These are phyloP conservation scores for Arenaria interpres DNA, from an alignment of 2,113 vertebrate species.

Conservation along the genomic window DNA sequence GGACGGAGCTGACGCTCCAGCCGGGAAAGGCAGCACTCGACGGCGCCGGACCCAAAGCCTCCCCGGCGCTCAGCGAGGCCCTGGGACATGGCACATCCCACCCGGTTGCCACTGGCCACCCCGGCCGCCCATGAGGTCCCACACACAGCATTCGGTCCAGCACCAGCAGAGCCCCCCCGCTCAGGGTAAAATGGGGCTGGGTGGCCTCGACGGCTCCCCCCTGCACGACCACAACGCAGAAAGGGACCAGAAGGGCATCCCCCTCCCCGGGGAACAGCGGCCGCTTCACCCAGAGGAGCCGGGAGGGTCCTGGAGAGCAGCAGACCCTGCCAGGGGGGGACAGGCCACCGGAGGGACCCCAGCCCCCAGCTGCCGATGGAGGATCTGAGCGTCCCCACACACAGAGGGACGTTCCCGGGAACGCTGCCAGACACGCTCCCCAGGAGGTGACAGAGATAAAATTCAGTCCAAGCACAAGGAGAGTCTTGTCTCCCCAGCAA, in stretches of 20 bases:
- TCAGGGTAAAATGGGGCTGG: too few species aligned
- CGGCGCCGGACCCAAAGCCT: rapidly evolving
- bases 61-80: rapidly evolving
- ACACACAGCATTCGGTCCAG: too few species aligned
- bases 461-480: not conserved
- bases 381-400: rapidly evolving
- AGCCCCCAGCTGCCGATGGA: rapidly evolving
- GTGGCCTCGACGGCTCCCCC: too few species aligned
- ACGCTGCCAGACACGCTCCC: rapidly evolving
- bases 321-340: not conserved
- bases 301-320: not conserved
- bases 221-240: rapidly evolving
- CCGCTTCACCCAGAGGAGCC: rapidly evolving
- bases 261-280: not conserved
- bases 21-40: not conserved
- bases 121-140: not conserved
- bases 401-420: not conserved
- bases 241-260: rapidly evolving
- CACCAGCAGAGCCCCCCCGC: too few species aligned
- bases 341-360: not conserved
- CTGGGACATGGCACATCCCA: rapidly evolving
- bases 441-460: not conserved
- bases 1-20: rapidly evolving
- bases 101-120: not conserved
- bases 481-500: not conserved